Conservation (phyloP, 1,140 invertebrate species). For the Drosophila nigromelanica region DNA sequence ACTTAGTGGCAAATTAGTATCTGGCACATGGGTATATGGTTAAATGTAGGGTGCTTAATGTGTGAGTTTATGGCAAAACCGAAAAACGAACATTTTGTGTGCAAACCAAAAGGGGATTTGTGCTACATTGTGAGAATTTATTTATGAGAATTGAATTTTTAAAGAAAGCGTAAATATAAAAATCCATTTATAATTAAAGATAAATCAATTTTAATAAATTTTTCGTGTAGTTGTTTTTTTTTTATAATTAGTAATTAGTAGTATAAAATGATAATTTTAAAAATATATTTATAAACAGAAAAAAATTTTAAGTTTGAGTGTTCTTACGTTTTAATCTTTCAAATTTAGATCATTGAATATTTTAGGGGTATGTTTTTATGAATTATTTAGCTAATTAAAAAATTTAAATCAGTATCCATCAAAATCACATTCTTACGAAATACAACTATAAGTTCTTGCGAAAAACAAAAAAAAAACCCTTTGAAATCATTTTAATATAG, state of each 20-base stretch:
- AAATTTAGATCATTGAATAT: too few relatives aligned
- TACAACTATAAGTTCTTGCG: background rate
- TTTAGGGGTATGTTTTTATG: background rate
- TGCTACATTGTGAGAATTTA: constrained; percentile 3
- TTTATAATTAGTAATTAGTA: too few relatives aligned
- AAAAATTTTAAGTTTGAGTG: background rate
- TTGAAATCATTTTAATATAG: constrained; percentile 7
- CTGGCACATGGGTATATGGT: constrained; percentile 49
- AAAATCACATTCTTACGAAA: background rate
- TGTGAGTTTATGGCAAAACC: constrained; percentile 64
- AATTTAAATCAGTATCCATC: too few relatives aligned
- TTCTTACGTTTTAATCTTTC: too few relatives aligned
- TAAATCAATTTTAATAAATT: too few relatives aligned
- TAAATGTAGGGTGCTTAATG: constrained; percentile 73
- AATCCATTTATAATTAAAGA: too few relatives aligned
- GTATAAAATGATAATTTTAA: too few relatives aligned
- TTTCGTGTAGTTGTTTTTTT: too few relatives aligned
- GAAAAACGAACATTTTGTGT: constrained; percentile 11
- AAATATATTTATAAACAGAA: background rate
- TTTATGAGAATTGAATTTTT: background rate
- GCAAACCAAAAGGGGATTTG: constrained; percentile 11
- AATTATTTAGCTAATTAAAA: too few relatives aligned
- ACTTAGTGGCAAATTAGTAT: constrained; percentile 73
- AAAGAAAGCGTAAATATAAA: background rate
- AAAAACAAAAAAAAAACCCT: constrained; percentile 2